Percentiles rank a stretch among this genome's conserved stretches.
phyloP scores from a whole-genome alignment of 2,113 vertebrate species.

The Odocoileus virginianus region DNA sequence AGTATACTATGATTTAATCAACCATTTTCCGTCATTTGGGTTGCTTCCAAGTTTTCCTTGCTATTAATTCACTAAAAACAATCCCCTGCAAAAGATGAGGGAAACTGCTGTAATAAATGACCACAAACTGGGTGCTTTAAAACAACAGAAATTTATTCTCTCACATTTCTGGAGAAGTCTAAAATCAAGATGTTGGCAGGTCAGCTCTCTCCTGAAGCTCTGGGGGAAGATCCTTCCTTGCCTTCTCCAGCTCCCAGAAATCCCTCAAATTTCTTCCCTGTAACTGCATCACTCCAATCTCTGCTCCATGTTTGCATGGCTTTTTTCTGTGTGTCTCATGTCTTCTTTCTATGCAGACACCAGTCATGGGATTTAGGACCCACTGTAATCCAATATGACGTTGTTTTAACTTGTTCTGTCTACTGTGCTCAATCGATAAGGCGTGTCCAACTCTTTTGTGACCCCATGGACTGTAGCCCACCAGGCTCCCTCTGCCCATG shows the following conservation, averaged over 20 bases:
- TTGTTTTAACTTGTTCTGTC: neutral
- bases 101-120: neutral
- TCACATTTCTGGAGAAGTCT: neutral
- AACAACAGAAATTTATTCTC: neutral
- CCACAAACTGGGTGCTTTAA: neutral
- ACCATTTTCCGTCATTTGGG: conserved; percentile 2
- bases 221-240: neutral
- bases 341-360: neutral
- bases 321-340: neutral
- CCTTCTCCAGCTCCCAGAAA: neutral
- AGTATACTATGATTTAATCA: neutral
- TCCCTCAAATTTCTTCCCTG: neutral
- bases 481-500: neutral
- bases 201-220: neutral
- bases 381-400: neutral
- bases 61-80: neutral
- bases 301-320: neutral
- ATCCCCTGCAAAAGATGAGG: neutral
- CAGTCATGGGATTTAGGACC: neutral
- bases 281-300: neutral
- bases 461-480: neutral
- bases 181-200: neutral
- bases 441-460: neutral
- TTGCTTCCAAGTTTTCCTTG: neutral
- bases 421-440: neutral